Evolutionary conservation across 2,113 vertebrate genomes (phyloP).

Genomic region (Neofelis nebulosa): DNA sequence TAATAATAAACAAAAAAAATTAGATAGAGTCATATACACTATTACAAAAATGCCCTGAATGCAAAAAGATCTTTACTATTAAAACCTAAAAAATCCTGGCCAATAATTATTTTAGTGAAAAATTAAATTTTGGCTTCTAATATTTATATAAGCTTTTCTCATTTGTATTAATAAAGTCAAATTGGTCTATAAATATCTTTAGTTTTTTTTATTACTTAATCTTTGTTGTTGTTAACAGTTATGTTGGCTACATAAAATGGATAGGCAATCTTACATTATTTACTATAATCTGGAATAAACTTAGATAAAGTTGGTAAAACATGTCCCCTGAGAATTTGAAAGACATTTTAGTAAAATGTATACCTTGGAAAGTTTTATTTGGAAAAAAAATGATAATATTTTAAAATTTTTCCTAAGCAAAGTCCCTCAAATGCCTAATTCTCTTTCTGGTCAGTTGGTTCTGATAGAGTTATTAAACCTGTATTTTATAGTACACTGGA

Average conservation of each 20-base stretch:
- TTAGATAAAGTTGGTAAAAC: not conserved
- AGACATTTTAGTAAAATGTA: not conserved
- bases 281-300: not conserved
- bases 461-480: not conserved
- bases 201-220: not conserved
- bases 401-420: not conserved
- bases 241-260: not conserved
- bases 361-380: not conserved
- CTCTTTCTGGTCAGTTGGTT: not conserved
- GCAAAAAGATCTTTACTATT: not conserved
- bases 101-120: not conserved
- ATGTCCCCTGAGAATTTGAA: not conserved
- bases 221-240: not conserved
- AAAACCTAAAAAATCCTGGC: not conserved
- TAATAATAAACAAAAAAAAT: not conserved
- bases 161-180: not conserved
- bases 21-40: not conserved
- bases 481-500: not conserved
- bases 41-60: not conserved
- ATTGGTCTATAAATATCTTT: not conserved
- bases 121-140: not conserved
- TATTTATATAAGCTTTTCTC: not conserved
- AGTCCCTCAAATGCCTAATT: not conserved
- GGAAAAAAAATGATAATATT: not conserved
- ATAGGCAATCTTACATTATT: not conserved